Percentiles rank a stretch among this genome's conserved stretches.
Conservation (phyloP, 2,797 vertebrate genomes). For the Poecilia velifera region DNA sequence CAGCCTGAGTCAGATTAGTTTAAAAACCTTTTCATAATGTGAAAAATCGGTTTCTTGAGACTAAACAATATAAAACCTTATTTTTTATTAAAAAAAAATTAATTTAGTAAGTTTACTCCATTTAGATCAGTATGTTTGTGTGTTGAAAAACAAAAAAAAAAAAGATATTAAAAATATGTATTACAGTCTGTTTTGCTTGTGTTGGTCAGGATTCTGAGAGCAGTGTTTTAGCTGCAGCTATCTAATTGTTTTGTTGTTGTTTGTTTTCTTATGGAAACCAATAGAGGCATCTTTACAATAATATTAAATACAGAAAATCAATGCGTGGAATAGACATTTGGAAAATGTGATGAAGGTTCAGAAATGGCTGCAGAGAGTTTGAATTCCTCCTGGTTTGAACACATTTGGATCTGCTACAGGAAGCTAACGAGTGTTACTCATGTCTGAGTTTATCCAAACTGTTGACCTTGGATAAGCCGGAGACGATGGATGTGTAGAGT, state of each 20-base stretch:
- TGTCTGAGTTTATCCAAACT: background rate
- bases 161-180: background rate
- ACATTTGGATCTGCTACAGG: background rate
- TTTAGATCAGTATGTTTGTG: background rate
- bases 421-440: background rate
- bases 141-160: background rate
- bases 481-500: background rate
- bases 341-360: background rate
- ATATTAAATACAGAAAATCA: background rate
- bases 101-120: background rate
- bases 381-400: background rate
- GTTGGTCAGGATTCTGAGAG: background rate
- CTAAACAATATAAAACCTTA: background rate
- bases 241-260: background rate
- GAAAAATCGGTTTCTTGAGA: background rate
- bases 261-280: background rate
- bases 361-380: background rate
- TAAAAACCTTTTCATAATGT: background rate
- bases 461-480: background rate
- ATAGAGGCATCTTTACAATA: background rate
- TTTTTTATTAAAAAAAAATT: too few species aligned
- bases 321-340: background rate
- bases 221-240: background rate
- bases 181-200: background rate
- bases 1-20: constrained; percentile 40